Percentiles rank a stretch among this genome's conserved stretches.
Conservation (phyloP, 1,140 invertebrate genomes). For the Temnothorax longispinosus region DNA sequence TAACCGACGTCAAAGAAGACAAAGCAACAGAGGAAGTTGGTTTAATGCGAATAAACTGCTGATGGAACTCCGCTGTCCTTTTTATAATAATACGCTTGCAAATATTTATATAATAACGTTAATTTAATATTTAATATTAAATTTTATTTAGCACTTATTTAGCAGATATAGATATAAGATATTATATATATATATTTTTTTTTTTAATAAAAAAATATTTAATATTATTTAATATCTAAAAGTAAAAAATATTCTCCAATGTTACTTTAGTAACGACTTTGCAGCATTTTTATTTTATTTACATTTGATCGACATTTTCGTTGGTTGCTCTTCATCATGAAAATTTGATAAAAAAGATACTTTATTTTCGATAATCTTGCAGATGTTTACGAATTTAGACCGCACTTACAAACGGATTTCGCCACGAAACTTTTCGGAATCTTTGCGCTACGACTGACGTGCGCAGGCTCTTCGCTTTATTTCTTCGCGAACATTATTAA, state of each 20-base stretch:
- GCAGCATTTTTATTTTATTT: not conserved
- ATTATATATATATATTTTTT: not conserved
- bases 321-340: not conserved
- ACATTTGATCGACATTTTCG: not conserved
- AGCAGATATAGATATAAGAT: no score
- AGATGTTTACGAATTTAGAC: constrained; percentile 1
- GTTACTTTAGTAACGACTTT: not conserved
- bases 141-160: constrained; percentile 3
- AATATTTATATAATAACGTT: constrained; percentile 29
- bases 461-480: constrained; percentile 1
- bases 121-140: constrained; percentile 16
- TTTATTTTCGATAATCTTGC: constrained; percentile 13
- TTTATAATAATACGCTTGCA: constrained; percentile 31
- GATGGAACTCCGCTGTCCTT: not conserved
- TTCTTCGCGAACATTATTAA: constrained; percentile 50
- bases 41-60: constrained; percentile 47
- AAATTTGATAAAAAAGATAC: not conserved
- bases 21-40: constrained; percentile 45
- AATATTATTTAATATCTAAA: not conserved
- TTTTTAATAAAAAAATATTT: not conserved
- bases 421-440: constrained; percentile 20
- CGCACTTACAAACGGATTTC: constrained; percentile 14
- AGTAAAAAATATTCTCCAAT: not conserved
- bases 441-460: constrained; percentile 23
- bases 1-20: constrained; percentile 53